These are phyloP conservation scores for Hemiscyllium ocellatum DNA, from an alignment of 2,113 vertebrate genomes.

Conservation along the genomic window DNA sequence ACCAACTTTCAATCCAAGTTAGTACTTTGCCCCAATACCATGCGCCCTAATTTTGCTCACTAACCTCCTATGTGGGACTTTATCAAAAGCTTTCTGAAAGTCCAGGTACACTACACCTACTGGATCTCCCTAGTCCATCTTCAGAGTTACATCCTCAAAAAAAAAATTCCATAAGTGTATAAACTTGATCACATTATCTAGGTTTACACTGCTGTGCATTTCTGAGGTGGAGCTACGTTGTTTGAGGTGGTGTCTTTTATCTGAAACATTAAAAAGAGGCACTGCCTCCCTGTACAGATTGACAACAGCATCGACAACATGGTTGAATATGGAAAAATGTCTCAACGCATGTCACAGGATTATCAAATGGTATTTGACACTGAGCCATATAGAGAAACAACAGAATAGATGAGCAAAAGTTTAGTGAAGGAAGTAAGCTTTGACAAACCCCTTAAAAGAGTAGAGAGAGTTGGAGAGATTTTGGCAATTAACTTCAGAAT, in stretches of 20 bases:
- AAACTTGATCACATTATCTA: background rate
- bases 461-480: background rate
- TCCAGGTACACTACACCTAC: too few species aligned
- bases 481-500: background rate
- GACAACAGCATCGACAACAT: background rate
- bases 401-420: background rate
- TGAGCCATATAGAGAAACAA: background rate
- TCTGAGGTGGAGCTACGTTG: background rate
- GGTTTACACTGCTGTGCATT: background rate
- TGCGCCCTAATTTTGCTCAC: too few species aligned
- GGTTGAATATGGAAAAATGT: background rate
- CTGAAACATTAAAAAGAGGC: background rate
- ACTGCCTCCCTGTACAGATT: background rate
- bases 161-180: background rate
- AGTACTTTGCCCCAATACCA: too few species aligned
- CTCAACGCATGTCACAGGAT: background rate
- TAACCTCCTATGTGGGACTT: too few species aligned
- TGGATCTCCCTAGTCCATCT: too few species aligned
- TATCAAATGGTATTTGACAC: background rate
- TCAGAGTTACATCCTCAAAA: too few species aligned
- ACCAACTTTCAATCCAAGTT: too few species aligned
- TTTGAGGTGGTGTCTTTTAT: background rate
- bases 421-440: background rate
- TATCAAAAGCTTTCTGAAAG: too few species aligned
- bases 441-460: background rate